Conservation (phyloP, 1,140 invertebrate genomes). For the Diprion similis region DNA sequence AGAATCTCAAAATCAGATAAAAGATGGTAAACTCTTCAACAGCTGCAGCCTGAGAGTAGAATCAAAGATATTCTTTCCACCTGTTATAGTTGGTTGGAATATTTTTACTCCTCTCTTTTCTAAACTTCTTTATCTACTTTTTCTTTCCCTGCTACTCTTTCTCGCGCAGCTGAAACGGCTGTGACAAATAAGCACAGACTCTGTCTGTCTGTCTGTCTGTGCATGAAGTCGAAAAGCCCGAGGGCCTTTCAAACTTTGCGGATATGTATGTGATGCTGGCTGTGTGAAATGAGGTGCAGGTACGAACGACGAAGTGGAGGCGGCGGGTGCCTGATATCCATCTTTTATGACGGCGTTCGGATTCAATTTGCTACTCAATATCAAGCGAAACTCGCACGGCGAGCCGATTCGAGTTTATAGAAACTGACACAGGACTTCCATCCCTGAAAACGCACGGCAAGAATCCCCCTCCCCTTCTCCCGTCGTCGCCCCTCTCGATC, state of each 20-base stretch:
- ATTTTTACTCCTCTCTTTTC: conserved; percentile 6
- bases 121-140: conserved; percentile 13
- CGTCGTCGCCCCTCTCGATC: no score
- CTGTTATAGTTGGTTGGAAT: neutral
- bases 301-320: conserved; percentile 36
- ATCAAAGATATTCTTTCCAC: no score
- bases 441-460: no score
- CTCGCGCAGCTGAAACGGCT: no score
- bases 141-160: conserved; percentile 5
- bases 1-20: no score
- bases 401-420: neutral
- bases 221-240: neutral
- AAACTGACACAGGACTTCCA: neutral
- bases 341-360: conserved; percentile 48
- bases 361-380: conserved; percentile 50
- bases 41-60: no score
- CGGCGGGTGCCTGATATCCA: conserved; percentile 36
- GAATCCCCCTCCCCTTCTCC: no score
- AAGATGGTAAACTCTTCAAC: no score
- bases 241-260: neutral
- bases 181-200: neutral
- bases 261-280: neutral
- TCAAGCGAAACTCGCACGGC: conserved; percentile 27
- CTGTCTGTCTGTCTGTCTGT: no score
- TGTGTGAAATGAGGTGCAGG: neutral